Base-by-base conservation (phyloP, 2,113 vertebrate genomes). In the Salvelinus alpinus region DNA sequence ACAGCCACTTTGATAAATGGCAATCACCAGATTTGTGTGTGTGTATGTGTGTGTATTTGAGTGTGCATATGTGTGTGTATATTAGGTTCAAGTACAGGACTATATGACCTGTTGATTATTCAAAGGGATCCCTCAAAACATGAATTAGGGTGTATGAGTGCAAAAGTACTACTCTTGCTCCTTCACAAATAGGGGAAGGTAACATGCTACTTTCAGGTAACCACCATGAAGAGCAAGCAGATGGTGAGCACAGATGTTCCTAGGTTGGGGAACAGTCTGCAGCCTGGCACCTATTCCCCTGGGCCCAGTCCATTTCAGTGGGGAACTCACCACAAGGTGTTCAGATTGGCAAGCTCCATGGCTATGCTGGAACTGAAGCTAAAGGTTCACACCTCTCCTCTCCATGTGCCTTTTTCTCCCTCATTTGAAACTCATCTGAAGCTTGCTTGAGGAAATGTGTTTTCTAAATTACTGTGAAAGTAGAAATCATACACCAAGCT, bases 211-310 rank as follows among this genome's bases (percentile, higher is more conserved):
- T 87, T 87, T 82, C 72, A 92, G 85, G 92, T 91, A 90, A 85
- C 74, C 77, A 79, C 79, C 82, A 84, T 85, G 80, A 90, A 84
- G 89, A 82, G 84, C 83, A 85, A 88, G 85, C 93, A 94, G 92
- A 94, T 94, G 93, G 93, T 83, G 73, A 74, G 77, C 84, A 87
- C 93, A 94, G 93, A 89, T 94, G 93, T 94, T 93, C 84, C 71
- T 79, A 89, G 89, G 91, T 93, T 91, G 86, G 81, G 81, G 73
- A 90, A 84, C 82, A 81, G 82, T 79, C 82, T 87, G 83, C 84
- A 88, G 48, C 88, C 88, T 84, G 84, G 88, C 86, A 86, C 27
- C 47, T 65, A 78, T 87, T 93, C 93, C 90, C 91, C 80, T 81
- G 91, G 89, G 90, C 69, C 64, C 20, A 75, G 84, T 83, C 80